A percentile compares a stretch with the other conserved stretches of the same genome.
phyloP scores from a whole-genome alignment of 2,888 invertebrate species.

The Eueremaeus valkanovi region DNA sequence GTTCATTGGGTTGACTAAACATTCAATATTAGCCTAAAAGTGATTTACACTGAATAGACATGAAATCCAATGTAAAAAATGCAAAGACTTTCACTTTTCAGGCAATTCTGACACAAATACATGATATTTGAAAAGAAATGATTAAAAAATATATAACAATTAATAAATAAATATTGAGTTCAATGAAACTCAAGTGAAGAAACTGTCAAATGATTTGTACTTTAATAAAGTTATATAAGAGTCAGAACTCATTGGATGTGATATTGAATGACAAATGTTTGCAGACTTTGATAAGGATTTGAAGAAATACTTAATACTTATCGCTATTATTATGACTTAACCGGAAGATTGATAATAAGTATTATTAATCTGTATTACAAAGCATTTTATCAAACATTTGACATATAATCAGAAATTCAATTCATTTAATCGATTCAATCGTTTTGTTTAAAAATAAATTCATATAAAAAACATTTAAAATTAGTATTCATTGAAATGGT shows the following conservation, averaged over 20 bases:
- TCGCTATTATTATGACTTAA: neutral
- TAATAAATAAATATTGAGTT: constrained; percentile 4
- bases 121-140: neutral
- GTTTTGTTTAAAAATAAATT: neutral
- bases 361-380: neutral
- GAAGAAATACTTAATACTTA: no score
- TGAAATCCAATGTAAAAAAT: no score
- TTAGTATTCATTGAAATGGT: neutral
- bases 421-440: neutral
- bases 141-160: neutral
- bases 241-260: no score
- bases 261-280: neutral
- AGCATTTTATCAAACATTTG: neutral
- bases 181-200: neutral
- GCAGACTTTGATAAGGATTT: no score
- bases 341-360: neutral
- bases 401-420: neutral
- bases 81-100: neutral
- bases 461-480: neutral
- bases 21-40: no score
- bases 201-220: neutral
- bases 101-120: neutral
- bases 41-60: no score
- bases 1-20: no score
- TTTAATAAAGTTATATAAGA: no score